These are phyloP conservation scores for Eupithecia inturbata DNA, from an alignment of 2,888 invertebrate species.

Conservation along the genomic window DNA sequence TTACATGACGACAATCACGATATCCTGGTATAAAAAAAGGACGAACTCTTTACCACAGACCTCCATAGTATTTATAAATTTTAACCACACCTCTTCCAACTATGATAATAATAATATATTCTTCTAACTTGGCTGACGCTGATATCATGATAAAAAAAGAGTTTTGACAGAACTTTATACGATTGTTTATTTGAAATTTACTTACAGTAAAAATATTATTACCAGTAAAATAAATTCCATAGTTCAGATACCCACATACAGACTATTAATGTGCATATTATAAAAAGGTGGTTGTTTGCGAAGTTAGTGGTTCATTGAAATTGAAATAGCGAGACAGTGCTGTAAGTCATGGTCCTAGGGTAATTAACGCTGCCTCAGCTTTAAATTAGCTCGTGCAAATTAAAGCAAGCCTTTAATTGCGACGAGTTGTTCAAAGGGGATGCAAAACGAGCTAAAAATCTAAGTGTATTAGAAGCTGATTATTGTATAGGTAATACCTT, in stretches of 20 bases:
- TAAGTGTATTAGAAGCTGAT: neutral
- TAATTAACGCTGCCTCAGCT: slow-evolving; percentile 34
- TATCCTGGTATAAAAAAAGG: neutral
- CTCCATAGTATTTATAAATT: neutral
- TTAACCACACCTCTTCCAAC: neutral
- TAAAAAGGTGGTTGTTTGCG: neutral
- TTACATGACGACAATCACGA: neutral
- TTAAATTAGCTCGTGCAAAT: slow-evolving; percentile 37
- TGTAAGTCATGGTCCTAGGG: neutral
- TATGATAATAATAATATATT: neutral
- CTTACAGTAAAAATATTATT: neutral
- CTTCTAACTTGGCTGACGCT: neutral
- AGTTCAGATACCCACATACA: neutral
- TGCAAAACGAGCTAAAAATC: slow-evolving; percentile 26
- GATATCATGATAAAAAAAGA: too few species aligned
- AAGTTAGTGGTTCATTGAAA: neutral
- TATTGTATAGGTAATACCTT: neutral
- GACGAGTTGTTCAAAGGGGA: slow-evolving; percentile 31
- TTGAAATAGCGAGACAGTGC: slow-evolving; percentile 1
- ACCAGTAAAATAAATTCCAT: neutral
- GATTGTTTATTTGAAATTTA: neutral
- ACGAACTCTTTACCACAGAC: neutral
- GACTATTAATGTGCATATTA: neutral
- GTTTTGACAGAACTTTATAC: neutral
- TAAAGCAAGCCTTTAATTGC: slow-evolving; percentile 37